Evolutionary conservation across 2,888 invertebrate genomes (phyloP), one percentile per base, ranked within the genome.

Genomic region (Crematogaster levior): DNA sequence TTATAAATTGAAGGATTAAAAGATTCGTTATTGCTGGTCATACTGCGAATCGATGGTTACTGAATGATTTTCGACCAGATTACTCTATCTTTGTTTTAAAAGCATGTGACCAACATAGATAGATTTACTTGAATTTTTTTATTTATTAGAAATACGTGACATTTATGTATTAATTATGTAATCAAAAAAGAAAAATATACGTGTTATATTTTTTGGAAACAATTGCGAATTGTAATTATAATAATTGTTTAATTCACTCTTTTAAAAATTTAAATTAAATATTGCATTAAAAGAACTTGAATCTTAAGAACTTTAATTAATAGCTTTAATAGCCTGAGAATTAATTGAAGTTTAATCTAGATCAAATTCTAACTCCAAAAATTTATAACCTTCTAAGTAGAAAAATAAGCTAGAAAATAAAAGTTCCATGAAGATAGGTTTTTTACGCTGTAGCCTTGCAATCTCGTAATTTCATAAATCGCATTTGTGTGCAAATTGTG

Each of bases 1-100:
- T 75, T 84, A 88, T 81, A 43, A 89, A 85, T 85, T 61, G 75
- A 88, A 85, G 4, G 24, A 51, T 1, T 37, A 48, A 65, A 75
- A 24, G 24, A 21, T 65, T 74, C 21, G 15, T 43, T 18, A 21
- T 3, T 40, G 10, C 18, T 65, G n/a, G n/a, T 40, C 24, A 18
- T 30, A 30, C 30, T 18, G 21, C 27, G 3, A 40, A 30, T 58
- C 15, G 24, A 37, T 51, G 18, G 0, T 37, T 18, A 27, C 2
- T 24, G 15, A 34, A 51, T 34, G 18, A 21, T 70, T 53, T 70
- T 37, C 12, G 3, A 60, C 21, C 21, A 34, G 1, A 21, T 34
- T 15, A 68, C 30, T 30, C n/a, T 5, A 27, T 24, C n/a, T 61
- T 61, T 37, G 21, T 48, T 15, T 6, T 1, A 34, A 18, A 12